Evolutionary conservation across 2,888 invertebrate species (phyloP), one percentile per base, ranked within the genome.

Genomic region (Trimorus sp.): DNA sequence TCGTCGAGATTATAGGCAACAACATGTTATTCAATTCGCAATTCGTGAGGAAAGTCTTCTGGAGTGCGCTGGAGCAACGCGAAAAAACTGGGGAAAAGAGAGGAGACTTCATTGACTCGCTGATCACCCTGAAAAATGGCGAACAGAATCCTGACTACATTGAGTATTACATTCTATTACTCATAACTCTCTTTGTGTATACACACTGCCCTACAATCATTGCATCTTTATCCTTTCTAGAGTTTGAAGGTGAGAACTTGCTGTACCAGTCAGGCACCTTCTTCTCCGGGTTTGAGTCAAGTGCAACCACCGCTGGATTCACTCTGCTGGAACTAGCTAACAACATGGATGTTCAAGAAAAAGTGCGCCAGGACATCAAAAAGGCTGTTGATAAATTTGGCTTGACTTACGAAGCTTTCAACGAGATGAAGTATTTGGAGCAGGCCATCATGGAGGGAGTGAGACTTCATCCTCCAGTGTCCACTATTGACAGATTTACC

Each of bases 251-350:
- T 5, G 89, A 90, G 40, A 89, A 89, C 83, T 81, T 90, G 14
- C 68, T 90, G 1, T 88, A 85, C n/a, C 90, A 90, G 60, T 88
- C 90, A 5, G 90, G 90, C 12, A 90, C 89, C 1, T 90, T 90
- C 63, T 90, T 90, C 66, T 90, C 90, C 14, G 90, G 90, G n/a
- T 90, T 90, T 59, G 90, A 90, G 74, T 90, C 90, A 0, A 90
- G 90, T 68, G 86, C 89, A 6, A 88, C 89, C 0, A 84, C 88
- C 5, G 84, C 88, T 48, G 81, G 89, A 1, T 90, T 90, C 58
- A 89, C 90, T 0, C 80, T 90, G 7, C 85, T 90, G 86, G 90
- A 90, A 81, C 66, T 90, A 8, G 89, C 90, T 0, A 81, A 75
- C 38, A 68, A 79, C 37, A 11, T 56, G 16, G 80, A 83, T 4